These are phyloP conservation scores for Sphaeridia pumilis DNA, from an alignment of 2,888 invertebrate species.

Conservation along the genomic window DNA sequence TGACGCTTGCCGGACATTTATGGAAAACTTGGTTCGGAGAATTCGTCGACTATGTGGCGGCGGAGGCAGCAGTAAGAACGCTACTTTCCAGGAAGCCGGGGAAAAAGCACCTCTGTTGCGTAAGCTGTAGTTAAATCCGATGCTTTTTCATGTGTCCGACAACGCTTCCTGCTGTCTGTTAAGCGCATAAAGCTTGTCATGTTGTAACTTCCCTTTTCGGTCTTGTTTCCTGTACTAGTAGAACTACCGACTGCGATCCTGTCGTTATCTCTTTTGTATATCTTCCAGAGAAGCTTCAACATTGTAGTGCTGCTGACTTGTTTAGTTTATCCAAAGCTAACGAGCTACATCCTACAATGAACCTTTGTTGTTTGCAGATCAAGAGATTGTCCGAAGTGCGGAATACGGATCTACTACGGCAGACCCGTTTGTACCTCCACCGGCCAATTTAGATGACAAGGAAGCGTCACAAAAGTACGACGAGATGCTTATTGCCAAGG, in stretches of 20 bases:
- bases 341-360: too few relatives aligned
- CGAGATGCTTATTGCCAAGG: conserved; percentile 31
- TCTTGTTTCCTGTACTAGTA: too few relatives aligned
- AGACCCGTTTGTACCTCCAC: neutral
- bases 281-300: too few relatives aligned
- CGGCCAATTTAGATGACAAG: conserved; percentile 5
- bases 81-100: neutral
- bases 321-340: too few relatives aligned
- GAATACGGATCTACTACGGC: neutral
- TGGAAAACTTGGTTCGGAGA: conserved; percentile 18
- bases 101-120: neutral
- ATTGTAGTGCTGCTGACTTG: too few relatives aligned
- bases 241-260: too few relatives aligned
- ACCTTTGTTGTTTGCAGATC: neutral
- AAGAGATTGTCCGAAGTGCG: neutral
- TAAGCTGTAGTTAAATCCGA: neutral
- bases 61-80: neutral
- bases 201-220: too few relatives aligned
- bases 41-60: neutral
- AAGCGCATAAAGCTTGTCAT: too few relatives aligned
- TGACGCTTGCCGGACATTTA: conserved; percentile 15
- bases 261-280: too few relatives aligned
- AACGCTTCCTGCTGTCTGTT: too few relatives aligned
- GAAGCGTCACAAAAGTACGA: conserved; percentile 28
- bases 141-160: too few relatives aligned